Evolutionary conservation across 2,888 invertebrate species (phyloP).

Genomic region (Oligia fasciuncula): DNA sequence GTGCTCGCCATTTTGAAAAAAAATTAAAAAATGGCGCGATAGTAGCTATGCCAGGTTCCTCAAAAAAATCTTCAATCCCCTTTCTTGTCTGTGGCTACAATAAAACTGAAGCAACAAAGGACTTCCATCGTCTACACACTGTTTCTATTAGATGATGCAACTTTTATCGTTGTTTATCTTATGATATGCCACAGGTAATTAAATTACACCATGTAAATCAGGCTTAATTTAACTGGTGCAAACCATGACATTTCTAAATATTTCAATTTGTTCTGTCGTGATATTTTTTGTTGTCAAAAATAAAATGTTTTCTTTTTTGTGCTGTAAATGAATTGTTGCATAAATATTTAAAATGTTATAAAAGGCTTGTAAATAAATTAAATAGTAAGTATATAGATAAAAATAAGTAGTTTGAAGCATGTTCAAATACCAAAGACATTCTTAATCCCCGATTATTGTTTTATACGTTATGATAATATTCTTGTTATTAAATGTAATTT

Average conservation of each 20-base stretch:
- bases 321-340: conserved; percentile 28
- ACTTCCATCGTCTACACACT: background rate
- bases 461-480: conserved; percentile 15
- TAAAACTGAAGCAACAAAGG: background rate
- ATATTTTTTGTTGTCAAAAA: background rate
- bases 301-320: background rate
- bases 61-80: background rate
- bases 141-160: background rate
- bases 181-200: too few species aligned
- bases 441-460: background rate
- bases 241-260: background rate
- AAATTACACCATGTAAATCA: background rate
- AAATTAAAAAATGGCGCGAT: background rate
- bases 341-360: conserved; percentile 21
- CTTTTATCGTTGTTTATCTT: background rate
- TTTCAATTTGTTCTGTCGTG: background rate
- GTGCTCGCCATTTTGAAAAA: background rate
- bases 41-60: background rate
- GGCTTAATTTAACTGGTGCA: background rate
- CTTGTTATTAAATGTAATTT: conserved; percentile 18
- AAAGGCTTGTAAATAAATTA: conserved; percentile 7
- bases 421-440: conserved; percentile 49
- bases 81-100: background rate
- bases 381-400: background rate
- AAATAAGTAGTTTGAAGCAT: conserved; percentile 13